These are phyloP conservation scores for Drosophila tripunctata DNA, from an alignment of 2,888 invertebrate species.

Conservation along the genomic window DNA sequence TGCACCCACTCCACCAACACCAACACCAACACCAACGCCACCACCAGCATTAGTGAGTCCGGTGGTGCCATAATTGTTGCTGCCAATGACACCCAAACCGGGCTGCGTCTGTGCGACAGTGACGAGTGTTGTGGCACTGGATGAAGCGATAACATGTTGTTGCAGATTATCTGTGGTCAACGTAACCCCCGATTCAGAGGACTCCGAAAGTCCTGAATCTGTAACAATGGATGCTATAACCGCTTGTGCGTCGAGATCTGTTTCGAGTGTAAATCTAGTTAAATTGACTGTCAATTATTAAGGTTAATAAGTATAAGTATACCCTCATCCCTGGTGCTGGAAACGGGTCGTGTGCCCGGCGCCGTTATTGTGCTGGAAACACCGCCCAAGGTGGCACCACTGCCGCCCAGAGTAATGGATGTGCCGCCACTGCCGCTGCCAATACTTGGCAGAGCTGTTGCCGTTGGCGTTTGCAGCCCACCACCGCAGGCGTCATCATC, in stretches of 20 bases:
- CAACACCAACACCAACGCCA: conserved; percentile 13
- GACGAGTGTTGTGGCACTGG: conserved; percentile 66
- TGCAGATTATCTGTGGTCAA: conserved; percentile 78
- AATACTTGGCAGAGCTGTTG: conserved; percentile 71
- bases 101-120: conserved; percentile 37
- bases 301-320: conserved; percentile 86
- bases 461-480: conserved; percentile 82
- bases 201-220: conserved; percentile 84
- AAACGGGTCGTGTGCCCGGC: conserved; percentile 78
- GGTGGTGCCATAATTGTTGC: conserved; percentile 81
- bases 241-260: conserved; percentile 75
- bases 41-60: conserved; percentile 18
- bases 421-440: conserved; percentile 70
- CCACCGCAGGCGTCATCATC: conserved; percentile 79
- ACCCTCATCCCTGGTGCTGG: conserved; percentile 85
- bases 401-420: conserved; percentile 65
- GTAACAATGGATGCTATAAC: conserved; percentile 83
- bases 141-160: conserved; percentile 70
- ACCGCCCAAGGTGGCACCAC: conserved; percentile 72
- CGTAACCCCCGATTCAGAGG: conserved; percentile 82
- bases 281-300: background rate
- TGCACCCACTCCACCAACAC: conserved; percentile 49
- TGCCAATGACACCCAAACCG: conserved; percentile 74
- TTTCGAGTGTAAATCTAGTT: background rate
- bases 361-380: conserved; percentile 57